phyloP scores from a whole-genome alignment of 2,113 vertebrate species.

The Tonatia bakeri region DNA sequence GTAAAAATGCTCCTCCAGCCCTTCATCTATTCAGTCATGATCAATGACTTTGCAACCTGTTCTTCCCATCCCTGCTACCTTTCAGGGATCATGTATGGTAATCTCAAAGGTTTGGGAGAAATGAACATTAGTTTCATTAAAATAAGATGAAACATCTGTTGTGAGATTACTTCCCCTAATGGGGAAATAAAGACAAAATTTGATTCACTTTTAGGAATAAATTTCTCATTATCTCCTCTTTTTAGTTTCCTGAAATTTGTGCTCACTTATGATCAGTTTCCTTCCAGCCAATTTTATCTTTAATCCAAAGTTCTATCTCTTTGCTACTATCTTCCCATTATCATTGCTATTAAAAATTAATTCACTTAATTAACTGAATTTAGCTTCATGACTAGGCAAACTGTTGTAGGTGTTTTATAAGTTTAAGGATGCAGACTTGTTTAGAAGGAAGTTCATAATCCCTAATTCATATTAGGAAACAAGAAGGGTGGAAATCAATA shows the following conservation, averaged over 20 bases:
- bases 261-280: background rate
- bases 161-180: background rate
- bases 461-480: background rate
- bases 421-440: background rate
- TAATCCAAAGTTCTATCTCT: background rate
- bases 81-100: background rate
- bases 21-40: background rate
- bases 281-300: background rate
- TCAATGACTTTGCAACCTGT: background rate
- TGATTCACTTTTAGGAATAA: background rate
- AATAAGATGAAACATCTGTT: background rate
- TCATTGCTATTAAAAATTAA: background rate
- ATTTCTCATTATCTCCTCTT: background rate
- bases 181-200: background rate
- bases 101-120: background rate
- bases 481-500: background rate
- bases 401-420: background rate
- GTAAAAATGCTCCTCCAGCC: background rate
- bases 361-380: background rate
- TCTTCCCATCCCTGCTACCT: background rate
- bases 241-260: constrained; percentile 3
- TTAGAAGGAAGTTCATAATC: background rate
- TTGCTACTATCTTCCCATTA: background rate
- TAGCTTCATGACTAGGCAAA: background rate
- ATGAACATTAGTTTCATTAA: background rate